phyloP scores from a whole-genome alignment of 2,113 vertebrate genomes.

The Trachemys scripta region DNA sequence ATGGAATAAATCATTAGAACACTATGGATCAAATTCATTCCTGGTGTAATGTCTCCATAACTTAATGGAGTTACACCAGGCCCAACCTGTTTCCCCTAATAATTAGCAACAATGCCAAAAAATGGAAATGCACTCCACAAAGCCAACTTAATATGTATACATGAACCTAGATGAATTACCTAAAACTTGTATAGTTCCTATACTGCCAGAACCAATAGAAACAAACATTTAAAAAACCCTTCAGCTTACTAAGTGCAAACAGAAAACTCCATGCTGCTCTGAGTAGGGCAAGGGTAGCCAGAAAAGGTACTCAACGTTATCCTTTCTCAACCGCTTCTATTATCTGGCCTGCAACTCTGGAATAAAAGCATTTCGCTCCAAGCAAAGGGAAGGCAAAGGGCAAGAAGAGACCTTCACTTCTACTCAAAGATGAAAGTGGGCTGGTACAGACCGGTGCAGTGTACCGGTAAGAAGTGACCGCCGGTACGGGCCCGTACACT shows the following conservation, averaged over 20 bases:
- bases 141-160: background rate
- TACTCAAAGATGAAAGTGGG: background rate
- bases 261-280: background rate
- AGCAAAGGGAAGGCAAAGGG: background rate
- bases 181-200: background rate
- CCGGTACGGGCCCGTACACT: too few species aligned
- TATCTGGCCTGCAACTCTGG: background rate
- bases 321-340: too few species aligned
- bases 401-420: background rate
- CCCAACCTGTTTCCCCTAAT: conserved; percentile 8
- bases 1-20: conserved; percentile 48
- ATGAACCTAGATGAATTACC: background rate
- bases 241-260: background rate
- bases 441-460: too few species aligned
- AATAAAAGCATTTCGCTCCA: background rate
- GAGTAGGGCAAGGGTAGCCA: background rate
- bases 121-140: background rate
- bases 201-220: background rate
- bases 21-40: background rate
- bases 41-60: background rate
- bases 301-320: background rate
- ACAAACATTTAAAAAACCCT: conserved; percentile 10
- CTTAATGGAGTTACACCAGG: background rate
- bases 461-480: too few species aligned
- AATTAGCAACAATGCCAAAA: conserved; percentile 6